Base-by-base conservation (phyloP, 2,797 vertebrate genomes). In the Microctenopoma steveboyesi region DNA sequence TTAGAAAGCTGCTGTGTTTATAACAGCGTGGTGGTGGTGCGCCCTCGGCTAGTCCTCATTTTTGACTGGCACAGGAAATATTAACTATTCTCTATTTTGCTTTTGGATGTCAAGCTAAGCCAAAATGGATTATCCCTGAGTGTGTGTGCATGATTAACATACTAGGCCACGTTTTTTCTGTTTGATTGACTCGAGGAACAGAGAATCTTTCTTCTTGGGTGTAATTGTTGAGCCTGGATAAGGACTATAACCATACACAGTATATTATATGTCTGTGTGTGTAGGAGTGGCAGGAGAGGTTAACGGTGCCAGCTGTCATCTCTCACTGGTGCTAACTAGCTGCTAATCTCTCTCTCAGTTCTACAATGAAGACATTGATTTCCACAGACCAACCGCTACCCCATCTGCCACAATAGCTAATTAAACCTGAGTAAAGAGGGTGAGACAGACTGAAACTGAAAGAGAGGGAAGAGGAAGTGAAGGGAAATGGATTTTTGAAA, bases 351-450 rank as follows among this genome's bases (percentile, higher is more conserved):
- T 81, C 64, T 70, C 74, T 83, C 83, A 71, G 71, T 79, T 79
- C 74, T 72, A 92, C 91, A 93, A 90, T 92, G 84, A 87, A 82
- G 88, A 87, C 88, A 91, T 91, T 91, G 90, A 93, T 91, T 88
- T 81, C 76, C 81, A 76, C 74, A 86, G 69, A 79, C 76, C 73
- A 67, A 86, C 62, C 33, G 60, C 81, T 74, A 64, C 35, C 76
- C 84, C 88, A 84, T 85, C 85, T 88, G 81, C 85, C 83, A 84
- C 81, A 88, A 82, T 84, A 82, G 80, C 81, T 84, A 88, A 86
- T 91, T 87, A 88, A 88, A 89, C 69, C 77, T 74, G 62, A 77
- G 65, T 40, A 51, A 67, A 79, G 59, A 57, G 57, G 64, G 64
- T n/a, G 76, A 71, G 62, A 51, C 37, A 69, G 60, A 55, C 56